These are phyloP conservation scores for Brenthis ino DNA, from an alignment of 2,888 invertebrate genomes.

Conservation along the genomic window DNA sequence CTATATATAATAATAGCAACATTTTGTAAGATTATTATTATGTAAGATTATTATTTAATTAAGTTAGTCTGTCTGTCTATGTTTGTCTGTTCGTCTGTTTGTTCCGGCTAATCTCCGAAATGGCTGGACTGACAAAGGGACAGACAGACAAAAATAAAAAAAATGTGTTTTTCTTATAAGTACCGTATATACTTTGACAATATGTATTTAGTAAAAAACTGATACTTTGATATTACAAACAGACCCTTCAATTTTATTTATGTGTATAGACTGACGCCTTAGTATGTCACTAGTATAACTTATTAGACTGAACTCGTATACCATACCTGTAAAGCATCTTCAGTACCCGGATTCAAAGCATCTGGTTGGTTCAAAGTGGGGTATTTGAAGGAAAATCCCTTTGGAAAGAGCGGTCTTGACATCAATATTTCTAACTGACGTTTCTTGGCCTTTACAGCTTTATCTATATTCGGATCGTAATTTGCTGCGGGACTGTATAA, in stretches of 20 bases:
- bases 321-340: conserved; percentile 68
- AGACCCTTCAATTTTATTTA: too few relatives aligned
- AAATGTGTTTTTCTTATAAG: too few relatives aligned
- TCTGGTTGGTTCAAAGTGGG: conserved; percentile 68
- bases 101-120: background rate
- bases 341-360: conserved; percentile 45
- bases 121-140: background rate
- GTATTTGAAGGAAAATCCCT: conserved; percentile 86
- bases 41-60: too few relatives aligned
- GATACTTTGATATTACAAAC: too few relatives aligned
- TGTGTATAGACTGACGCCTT: too few relatives aligned
- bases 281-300: too few relatives aligned
- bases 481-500: conserved; percentile 57
- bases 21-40: too few relatives aligned
- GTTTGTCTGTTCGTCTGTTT: background rate
- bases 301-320: background rate
- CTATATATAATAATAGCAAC: too few relatives aligned
- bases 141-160: too few relatives aligned
- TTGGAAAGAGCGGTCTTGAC: conserved; percentile 84
- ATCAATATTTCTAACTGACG: conserved; percentile 79
- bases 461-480: conserved; percentile 64
- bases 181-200: too few relatives aligned
- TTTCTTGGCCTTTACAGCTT: conserved; percentile 72
- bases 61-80: too few relatives aligned
- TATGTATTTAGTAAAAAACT: too few relatives aligned